These are phyloP conservation scores for Pachymerium ferrugineum DNA, from an alignment of 2,888 invertebrate genomes.

Conservation along the genomic window DNA sequence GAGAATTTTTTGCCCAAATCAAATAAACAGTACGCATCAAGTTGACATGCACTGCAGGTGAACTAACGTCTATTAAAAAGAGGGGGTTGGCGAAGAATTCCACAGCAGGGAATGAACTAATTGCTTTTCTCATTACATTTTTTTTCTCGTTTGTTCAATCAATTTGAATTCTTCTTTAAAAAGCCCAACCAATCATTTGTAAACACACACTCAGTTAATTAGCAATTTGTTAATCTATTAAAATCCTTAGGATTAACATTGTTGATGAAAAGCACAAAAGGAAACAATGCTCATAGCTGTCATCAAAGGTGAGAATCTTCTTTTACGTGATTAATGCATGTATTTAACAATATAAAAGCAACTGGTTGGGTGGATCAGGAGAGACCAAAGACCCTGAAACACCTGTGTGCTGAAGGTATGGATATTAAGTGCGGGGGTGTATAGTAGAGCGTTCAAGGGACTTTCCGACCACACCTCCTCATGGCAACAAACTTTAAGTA, in stretches of 20 bases:
- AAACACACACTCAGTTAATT: neutral
- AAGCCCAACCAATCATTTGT: neutral
- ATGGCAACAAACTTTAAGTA: neutral
- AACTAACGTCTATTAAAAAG: neutral
- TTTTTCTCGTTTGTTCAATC: neutral
- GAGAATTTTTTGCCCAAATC: neutral
- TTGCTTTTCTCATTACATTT: neutral
- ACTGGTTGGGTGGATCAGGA: slow-evolving; percentile 11
- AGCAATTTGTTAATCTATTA: neutral
- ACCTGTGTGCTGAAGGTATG: neutral
- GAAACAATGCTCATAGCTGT: neutral
- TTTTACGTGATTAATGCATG: no score
- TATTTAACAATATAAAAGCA: neutral
- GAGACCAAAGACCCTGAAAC: slow-evolving; percentile 10
- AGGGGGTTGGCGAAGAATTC: neutral
- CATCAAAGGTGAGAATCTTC: no score
- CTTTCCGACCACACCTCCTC: slow-evolving; percentile 14
- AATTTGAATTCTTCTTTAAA: neutral
- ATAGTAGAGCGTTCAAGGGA: neutral
- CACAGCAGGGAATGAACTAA: neutral
- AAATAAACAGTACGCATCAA: neutral
- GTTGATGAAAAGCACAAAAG: neutral
- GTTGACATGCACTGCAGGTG: neutral
- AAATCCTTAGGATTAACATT: neutral
- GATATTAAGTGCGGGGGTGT: slow-evolving; percentile 15